Base-by-base conservation (phyloP, 37 sponge, comb jelly and placozoan species). In the Beroe forskalii region DNA sequence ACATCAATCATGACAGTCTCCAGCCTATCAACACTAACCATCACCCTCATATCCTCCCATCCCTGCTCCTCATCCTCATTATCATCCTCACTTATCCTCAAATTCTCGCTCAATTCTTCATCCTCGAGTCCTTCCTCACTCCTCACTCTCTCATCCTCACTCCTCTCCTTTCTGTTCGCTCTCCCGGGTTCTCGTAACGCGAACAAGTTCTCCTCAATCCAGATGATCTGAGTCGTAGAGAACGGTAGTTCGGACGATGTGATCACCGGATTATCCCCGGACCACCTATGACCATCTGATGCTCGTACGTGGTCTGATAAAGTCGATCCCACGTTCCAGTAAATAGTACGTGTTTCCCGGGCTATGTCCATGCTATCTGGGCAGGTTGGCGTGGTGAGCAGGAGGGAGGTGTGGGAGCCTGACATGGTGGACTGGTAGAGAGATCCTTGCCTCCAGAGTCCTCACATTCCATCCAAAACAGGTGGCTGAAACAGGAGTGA, bases 391-490 rank as follows among this genome's bases (percentile, higher is more conserved):
- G 55, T 80, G 55, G 28, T 44, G 2, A 44, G 55, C 0, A 80
- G 86, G 43, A 44, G 24, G 27, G 17, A 37, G 40, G 76, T 8
- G 6, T 27, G 40, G 3, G 40, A 12, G 17, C 72, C 72, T 3
- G 72, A 69, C 72, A 69, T 69, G 36, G 72, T 33, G 38, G 72
- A 69, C 19, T 69, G 72, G 38, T 36, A 69, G 19, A 69, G 72
- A 33, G 72, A 32, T 32, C 72, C 72, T 35, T 14, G 27, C 72
- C 72, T 23, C 9, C 72, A 36, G 37, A 23, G 1, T 44, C 86
- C 0, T 24, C n/a, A 80, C 86, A 80, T 44, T 80, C 86, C 55
- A 80, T 80, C 86, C 86, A 80, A 48, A 80, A 80, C 27, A 80
- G 28, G 40, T 44, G 37, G 27, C 86, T 69, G 72, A 36, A 36